These are phyloP conservation scores for Eudyptes chrysolophus DNA, from an alignment of 2,113 vertebrate species.

Conservation along the genomic window DNA sequence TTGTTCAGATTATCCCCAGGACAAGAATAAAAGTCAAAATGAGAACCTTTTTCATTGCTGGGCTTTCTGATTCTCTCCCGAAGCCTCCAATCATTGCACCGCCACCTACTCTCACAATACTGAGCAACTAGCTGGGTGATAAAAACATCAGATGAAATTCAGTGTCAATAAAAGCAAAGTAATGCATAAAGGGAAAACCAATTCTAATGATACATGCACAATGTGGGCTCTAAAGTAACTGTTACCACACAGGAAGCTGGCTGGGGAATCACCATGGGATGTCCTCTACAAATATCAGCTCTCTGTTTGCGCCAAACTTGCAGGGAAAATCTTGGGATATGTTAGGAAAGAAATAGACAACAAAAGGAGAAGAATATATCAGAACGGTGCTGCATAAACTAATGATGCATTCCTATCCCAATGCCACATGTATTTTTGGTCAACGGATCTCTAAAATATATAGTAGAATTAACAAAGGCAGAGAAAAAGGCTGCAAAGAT, in stretches of 20 bases:
- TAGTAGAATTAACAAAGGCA: not conserved
- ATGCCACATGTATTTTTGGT: not conserved
- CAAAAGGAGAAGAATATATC: not conserved
- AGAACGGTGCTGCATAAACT: not conserved
- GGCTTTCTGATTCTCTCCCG: not conserved
- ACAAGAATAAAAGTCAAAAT: slow-evolving; percentile 34
- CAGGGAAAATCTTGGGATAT: not conserved
- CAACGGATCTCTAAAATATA: not conserved
- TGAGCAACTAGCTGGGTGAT: slow-evolving; percentile 17
- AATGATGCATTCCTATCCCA: not conserved
- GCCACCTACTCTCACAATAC: not conserved
- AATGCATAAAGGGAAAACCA: slow-evolving; percentile 25
- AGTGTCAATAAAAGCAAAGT: slow-evolving; percentile 37
- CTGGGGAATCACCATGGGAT: not conserved
- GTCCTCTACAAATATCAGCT: not conserved
- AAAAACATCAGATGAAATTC: slow-evolving; percentile 42
- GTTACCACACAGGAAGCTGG: not conserved
- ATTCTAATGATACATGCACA: not conserved
- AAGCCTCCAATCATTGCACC: not conserved
- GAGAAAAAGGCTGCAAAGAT: not conserved
- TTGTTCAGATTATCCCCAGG: slow-evolving; percentile 10
- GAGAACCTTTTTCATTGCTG: not conserved
- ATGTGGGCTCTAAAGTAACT: not conserved
- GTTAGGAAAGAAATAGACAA: not conserved
- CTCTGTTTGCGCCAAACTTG: not conserved